These are phyloP conservation scores for Formica aserva DNA, from an alignment of 2,888 invertebrate species.

Conservation along the genomic window DNA sequence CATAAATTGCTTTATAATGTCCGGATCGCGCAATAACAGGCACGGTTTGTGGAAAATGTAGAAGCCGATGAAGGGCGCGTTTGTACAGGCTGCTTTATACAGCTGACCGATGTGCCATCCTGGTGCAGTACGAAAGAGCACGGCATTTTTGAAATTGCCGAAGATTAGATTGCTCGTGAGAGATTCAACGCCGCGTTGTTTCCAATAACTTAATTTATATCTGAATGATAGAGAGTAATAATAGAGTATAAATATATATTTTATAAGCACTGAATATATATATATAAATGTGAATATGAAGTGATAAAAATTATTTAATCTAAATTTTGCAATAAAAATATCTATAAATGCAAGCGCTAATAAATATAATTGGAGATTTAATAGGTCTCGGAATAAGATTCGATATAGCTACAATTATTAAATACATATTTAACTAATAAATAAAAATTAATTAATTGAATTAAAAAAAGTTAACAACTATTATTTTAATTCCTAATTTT, in stretches of 20 bases:
- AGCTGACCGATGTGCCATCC: constrained; percentile 79
- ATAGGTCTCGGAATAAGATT: no score
- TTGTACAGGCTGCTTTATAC: constrained; percentile 71
- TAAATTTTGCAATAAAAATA: no score
- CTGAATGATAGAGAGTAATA: constrained; percentile 20
- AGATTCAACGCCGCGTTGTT: constrained; percentile 78
- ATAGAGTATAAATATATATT: background rate
- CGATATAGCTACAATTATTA: no score
- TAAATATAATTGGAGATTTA: no score
- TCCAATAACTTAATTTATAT: constrained; percentile 81
- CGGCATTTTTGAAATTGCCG: constrained; percentile 81
- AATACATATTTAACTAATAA: no score
- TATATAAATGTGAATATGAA: no score
- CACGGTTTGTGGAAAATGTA: constrained; percentile 86
- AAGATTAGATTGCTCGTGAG: constrained; percentile 76
- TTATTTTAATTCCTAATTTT: background rate
- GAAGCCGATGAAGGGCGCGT: constrained; percentile 85
- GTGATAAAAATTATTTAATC: no score
- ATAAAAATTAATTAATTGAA: no score
- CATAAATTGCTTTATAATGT: constrained; percentile 86
- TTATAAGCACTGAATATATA: no score
- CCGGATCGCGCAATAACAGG: constrained; percentile 85
- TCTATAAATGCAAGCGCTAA: no score
- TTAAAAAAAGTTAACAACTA: no score
- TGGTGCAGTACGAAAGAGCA: constrained; percentile 79